Evolutionary conservation across 2,113 vertebrate species (phyloP), one percentile per base, ranked within the genome.

Genomic region (Eudorcas thomsonii): DNA sequence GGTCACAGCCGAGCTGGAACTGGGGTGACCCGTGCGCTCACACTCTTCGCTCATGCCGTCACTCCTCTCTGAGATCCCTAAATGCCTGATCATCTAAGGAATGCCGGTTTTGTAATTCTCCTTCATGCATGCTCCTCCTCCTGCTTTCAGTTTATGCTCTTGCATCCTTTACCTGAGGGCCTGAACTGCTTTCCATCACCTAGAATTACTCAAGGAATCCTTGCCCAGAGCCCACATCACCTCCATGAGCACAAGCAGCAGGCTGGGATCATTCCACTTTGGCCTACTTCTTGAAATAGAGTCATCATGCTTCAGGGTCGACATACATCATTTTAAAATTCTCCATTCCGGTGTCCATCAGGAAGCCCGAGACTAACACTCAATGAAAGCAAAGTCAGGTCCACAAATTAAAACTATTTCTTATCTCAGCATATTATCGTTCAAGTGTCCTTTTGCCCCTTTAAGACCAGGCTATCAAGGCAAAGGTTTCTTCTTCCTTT

Each of bases 141-240:
- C 6, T 62, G 62, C 45, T 54, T 39, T 36, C 14, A 74, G 28
- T 2, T 21, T 30, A 9, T 28, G 71, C 3, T 81, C 15, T 86
- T 57, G 1, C 14, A 25, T n/a, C n/a, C 17, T 57, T 82, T n/a
- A 59, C 92, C 30, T 59, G 54, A 84, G 7, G n/a, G 14, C 54
- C n/a, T 84, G 39, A 39, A 23, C 33, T 36, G 15, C 15, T 64
- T 11, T 80, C 28, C 17, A 81, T 64, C 25, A 74, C n/a, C 71
- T 82, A 48, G 3, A 93, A 21, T 5, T 39, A 4, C 67, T 74
- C 23, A 30, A 62, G 86, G 48, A 6, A 87, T 0, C 21, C 3
- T 88, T 87, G 81, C 80, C 60, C 60, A 95, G 88, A 97, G 96
- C 21, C 36, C 25, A 21, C 21, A 77, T 97, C 57, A 48, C 80